Evolutionary conservation across 2,888 invertebrate genomes (phyloP), one percentile per base, ranked within the genome.

Genomic region (Luffia ferchaultella): DNA sequence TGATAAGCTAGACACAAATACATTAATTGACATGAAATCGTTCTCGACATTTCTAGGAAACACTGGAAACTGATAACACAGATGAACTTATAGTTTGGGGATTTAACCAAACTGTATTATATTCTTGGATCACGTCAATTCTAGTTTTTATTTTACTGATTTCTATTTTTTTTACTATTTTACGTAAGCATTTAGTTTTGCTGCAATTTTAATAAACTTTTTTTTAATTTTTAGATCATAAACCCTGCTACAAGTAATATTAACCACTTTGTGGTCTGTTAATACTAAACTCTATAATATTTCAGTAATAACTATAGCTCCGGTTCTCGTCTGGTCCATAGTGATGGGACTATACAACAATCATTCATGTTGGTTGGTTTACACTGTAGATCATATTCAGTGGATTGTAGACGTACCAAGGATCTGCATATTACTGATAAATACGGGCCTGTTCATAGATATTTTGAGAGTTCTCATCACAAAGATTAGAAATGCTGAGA

Each of bases 391-490:
- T 9, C 62, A 85, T 53, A 70, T 86, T 46, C 89, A 89, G 59
- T 89, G 89, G 88, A 77, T 87, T 18, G 67, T 86, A 2, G 89
- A 89, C 62, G 85, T 78, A 12, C 88, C 88, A 2, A 75, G 89
- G 45, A 67, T 89, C n/a, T 60, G 72, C 2, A 85, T 89, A 57
- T 68, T 90, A 18, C 51, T 76, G 1, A 61, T 88, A 17, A 91
- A 91, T 63, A 74, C 87, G 0, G 58, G 78, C 0, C 76, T 92
- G 0, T 80, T 91, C 49, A 58, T 86, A 2, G 90, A 91, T 60
- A 88, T 91, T 12, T 68, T 90, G 17, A 74, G 90, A 53, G 88
- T 90, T 0, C 70, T 92, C 53, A 67, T 89, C 16, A 87, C 87
- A 1, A 90, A 90, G 63, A 74, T 90, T 45, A 80, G 86, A 45